Conservation (phyloP, 2,797 vertebrate species). For the Garrulus glandarius region DNA sequence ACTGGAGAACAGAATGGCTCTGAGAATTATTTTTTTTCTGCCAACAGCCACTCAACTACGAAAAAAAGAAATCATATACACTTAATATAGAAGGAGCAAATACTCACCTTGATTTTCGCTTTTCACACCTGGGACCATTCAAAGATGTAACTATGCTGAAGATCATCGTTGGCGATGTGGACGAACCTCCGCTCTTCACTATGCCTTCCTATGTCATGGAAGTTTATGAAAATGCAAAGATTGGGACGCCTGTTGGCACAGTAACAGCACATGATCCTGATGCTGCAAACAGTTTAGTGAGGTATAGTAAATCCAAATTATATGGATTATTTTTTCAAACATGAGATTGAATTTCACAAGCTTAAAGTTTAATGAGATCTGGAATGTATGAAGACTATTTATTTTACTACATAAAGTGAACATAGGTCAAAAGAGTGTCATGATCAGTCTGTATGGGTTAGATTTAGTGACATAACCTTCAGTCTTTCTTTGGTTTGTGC, state of each 20-base stretch:
- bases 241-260: slow-evolving; percentile 86
- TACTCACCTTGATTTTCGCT: slow-evolving; percentile 91
- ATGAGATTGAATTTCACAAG: not conserved
- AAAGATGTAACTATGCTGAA: slow-evolving; percentile 92
- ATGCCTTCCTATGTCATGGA: slow-evolving; percentile 94
- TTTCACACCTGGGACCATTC: slow-evolving; percentile 92
- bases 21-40: slow-evolving; percentile 13
- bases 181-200: slow-evolving; percentile 92
- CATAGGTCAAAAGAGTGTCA: not conserved
- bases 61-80: slow-evolving; percentile 94
- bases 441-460: not conserved
- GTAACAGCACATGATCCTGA: slow-evolving; percentile 93
- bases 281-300: slow-evolving; percentile 87
- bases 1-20: not conserved
- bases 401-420: not conserved
- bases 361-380: not conserved
- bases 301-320: slow-evolving; percentile 73
- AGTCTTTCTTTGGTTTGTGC: not conserved
- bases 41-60: slow-evolving; percentile 91
- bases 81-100: slow-evolving; percentile 94
- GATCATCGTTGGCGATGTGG: slow-evolving; percentile 93
- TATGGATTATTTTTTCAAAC: not conserved
- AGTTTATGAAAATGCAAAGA: slow-evolving; percentile 88
- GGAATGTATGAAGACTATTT: not conserved
- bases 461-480: not conserved